Evolutionary conservation across 2,888 invertebrate species (phyloP).

Genomic region (Nemotelus pantherinus): DNA sequence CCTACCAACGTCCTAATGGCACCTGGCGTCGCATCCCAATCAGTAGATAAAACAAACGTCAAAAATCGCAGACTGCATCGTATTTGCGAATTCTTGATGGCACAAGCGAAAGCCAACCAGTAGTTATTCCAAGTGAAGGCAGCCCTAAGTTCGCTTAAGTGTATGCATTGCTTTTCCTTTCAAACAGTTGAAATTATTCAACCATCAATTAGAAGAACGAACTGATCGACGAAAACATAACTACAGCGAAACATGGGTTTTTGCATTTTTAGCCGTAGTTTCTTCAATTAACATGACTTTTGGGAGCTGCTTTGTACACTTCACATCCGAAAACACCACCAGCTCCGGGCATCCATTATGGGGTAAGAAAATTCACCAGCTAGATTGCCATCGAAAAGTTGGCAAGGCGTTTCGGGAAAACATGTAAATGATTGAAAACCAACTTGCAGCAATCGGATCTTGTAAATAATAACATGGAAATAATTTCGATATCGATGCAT

Average conservation of each 20-base stretch:
- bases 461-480: conserved; percentile 44
- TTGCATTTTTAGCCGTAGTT: too few species aligned
- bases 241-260: too few species aligned
- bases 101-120: conserved; percentile 5
- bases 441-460: conserved; percentile 19
- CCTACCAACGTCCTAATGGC: conserved; percentile 8
- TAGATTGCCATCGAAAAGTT: neutral
- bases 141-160: too few species aligned
- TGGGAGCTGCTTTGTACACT: conserved; percentile 20
- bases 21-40: neutral
- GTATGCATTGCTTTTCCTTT: too few species aligned
- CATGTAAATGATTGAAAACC: conserved; percentile 10
- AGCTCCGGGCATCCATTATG: conserved; percentile 36
- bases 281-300: neutral
- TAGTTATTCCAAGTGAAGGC: too few species aligned
- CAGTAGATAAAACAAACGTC: conserved; percentile 2
- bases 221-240: too few species aligned
- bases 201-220: too few species aligned
- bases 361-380: conserved; percentile 23
- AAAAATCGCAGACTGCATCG: conserved; percentile 1
- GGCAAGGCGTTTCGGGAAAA: conserved; percentile 2
- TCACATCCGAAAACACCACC: conserved; percentile 9
- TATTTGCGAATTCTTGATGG: conserved; percentile 27
- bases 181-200: too few species aligned
- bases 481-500: conserved; percentile 18